Percentiles rank a stretch among this genome's conserved stretches.
These are phyloP conservation scores for Leptinotarsa haldemani DNA, from an alignment of 2,888 invertebrate genomes.

Conservation along the genomic window DNA sequence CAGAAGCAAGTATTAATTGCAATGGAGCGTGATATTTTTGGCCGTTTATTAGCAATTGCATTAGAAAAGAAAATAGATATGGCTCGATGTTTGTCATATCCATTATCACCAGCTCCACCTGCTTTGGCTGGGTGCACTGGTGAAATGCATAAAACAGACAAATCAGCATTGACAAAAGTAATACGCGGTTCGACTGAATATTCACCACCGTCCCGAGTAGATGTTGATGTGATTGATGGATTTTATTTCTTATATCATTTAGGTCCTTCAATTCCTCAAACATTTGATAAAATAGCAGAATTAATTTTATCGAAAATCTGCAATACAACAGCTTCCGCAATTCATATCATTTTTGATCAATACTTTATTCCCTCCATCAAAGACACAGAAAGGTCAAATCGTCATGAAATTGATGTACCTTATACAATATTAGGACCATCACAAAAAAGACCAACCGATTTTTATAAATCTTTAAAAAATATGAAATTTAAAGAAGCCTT, in stretches of 20 bases:
- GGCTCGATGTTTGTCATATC: slow-evolving; percentile 44
- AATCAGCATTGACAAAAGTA: slow-evolving; percentile 36
- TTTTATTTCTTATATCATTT: slow-evolving; percentile 25
- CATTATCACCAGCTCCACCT: slow-evolving; percentile 34
- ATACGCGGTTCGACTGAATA: slow-evolving; percentile 28
- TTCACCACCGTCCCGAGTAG: slow-evolving; percentile 19
- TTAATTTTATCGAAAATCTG: slow-evolving; percentile 1
- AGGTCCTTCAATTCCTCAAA: slow-evolving; percentile 21
- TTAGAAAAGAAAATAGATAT: slow-evolving; percentile 54
- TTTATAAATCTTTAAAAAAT: slow-evolving; percentile 16
- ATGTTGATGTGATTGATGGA: slow-evolving; percentile 39
- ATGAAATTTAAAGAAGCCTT: slow-evolving; percentile 7
- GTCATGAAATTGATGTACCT: slow-evolving; percentile 5
- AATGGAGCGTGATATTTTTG: slow-evolving; percentile 52
- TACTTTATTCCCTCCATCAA: slow-evolving; percentile 20
- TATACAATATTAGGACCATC: slow-evolving; percentile 13
- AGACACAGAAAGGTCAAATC: slow-evolving; percentile 6
- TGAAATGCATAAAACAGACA: slow-evolving; percentile 41
- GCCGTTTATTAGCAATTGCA: slow-evolving; percentile 49
- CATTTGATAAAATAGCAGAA: slow-evolving; percentile 21
- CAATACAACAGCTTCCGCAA: slow-evolving; percentile 7
- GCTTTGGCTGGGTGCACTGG: slow-evolving; percentile 37
- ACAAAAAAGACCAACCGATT: slow-evolving; percentile 17
- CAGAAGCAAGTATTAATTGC: slow-evolving; percentile 36
- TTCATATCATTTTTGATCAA: slow-evolving; percentile 1